phyloP scores from a whole-genome alignment of 1,140 invertebrate species.

The Caenorhabditis elegans region WBcel235 BX284603.4:6781001-6781500 shows the following conservation, averaged over 20 bases:
- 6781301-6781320: not conserved
- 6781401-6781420: constrained; percentile 53
- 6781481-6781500: constrained; percentile 33
- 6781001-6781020: constrained; percentile 33
- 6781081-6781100: constrained; percentile 15
- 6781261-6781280: not conserved
- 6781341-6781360: constrained; percentile 17
- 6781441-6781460: constrained; percentile 55
- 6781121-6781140: constrained; percentile 25
- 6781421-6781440: constrained; percentile 43
- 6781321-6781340: constrained; percentile 42
- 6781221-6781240: not conserved
- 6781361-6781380: constrained; percentile 41
- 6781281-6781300: not conserved
- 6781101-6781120: constrained; percentile 38
- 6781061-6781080: constrained; percentile 7
- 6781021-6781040: constrained; percentile 33
- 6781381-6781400: constrained; percentile 54
- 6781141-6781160: constrained; percentile 29
- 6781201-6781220: constrained; percentile 38
- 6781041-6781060: constrained; percentile 5
- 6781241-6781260: no score
- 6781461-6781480: constrained; percentile 43
- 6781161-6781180: constrained; percentile 44
- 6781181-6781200: constrained; percentile 7